These are phyloP conservation scores for Pristionchus mayeri DNA, from an alignment of 2,888 invertebrate species.

Conservation along the genomic window DNA sequence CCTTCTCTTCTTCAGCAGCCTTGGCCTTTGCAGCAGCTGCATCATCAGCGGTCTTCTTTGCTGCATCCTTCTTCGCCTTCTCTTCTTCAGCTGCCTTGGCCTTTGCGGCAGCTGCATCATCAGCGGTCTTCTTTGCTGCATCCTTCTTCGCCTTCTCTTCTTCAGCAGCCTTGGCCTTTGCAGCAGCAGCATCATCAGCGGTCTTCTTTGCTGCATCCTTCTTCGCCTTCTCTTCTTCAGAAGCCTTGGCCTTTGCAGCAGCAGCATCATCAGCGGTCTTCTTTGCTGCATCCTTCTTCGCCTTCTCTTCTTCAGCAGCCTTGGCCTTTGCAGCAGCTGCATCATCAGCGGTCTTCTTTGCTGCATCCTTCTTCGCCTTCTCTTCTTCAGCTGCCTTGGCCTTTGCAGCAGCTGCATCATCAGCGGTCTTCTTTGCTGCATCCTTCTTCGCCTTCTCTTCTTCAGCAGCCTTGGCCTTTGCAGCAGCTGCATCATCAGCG, in stretches of 20 bases:
- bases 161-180: constrained; percentile 52
- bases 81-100: not conserved
- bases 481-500: constrained; percentile 49
- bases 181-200: constrained; percentile 50
- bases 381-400: constrained; percentile 50
- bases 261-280: constrained; percentile 38
- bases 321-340: constrained; percentile 3
- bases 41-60: constrained; percentile 9
- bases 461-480: constrained; percentile 50
- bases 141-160: constrained; percentile 51
- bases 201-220: constrained; percentile 35
- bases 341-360: constrained; percentile 46
- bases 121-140: constrained; percentile 49
- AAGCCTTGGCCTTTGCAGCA: constrained; percentile 38
- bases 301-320: constrained; percentile 45
- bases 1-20: not conserved
- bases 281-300: constrained; percentile 37
- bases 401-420: no score
- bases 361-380: constrained; percentile 47
- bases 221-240: constrained; percentile 45
- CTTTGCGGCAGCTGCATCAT: not conserved
- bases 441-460: constrained; percentile 51
- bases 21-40: constrained; percentile 28
- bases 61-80: constrained; percentile 27
- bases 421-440: constrained; percentile 48